These are phyloP conservation scores for Dallia pectoralis DNA, from an alignment of 2,797 vertebrate genomes.

Conservation along the genomic window DNA sequence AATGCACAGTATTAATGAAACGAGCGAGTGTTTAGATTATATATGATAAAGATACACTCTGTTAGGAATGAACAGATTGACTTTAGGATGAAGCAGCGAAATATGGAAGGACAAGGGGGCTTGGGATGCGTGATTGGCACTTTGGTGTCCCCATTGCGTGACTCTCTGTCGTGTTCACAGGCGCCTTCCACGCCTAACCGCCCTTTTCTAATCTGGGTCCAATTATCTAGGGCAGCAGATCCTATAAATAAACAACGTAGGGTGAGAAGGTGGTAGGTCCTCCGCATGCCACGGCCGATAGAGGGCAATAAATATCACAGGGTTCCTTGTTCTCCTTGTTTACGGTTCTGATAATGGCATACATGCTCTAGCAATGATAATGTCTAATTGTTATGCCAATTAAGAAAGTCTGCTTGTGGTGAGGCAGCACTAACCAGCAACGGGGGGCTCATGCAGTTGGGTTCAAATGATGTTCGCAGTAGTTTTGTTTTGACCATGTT, in stretches of 20 bases:
- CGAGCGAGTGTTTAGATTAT: background rate
- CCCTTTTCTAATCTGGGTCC: constrained; percentile 38
- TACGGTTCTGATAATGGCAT: constrained; percentile 17
- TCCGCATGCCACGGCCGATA: background rate
- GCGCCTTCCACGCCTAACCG: constrained; percentile 22
- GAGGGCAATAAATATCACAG: constrained; percentile 13
- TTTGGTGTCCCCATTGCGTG: constrained; percentile 46
- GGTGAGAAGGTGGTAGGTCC: constrained; percentile 9
- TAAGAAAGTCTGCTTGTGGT: constrained; percentile 25
- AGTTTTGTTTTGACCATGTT: constrained; percentile 37
- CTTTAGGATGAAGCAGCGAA: background rate
- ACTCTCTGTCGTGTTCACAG: constrained; percentile 51
- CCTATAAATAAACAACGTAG: constrained; percentile 42
- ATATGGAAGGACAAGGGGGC: no score
- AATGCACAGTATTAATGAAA: background rate
- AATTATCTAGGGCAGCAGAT: constrained; percentile 47
- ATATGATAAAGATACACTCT: background rate
- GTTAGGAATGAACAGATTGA: background rate
- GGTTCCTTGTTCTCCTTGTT: constrained; percentile 32
- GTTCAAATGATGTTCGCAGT: background rate
- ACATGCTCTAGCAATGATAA: constrained; percentile 32
- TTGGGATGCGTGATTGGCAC: constrained; percentile 30
- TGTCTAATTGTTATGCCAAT: constrained; percentile 35
- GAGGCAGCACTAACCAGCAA: background rate
- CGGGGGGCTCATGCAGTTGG: background rate